These are phyloP conservation scores for Diadumene lineata DNA, from an alignment of 92 coral and sea anemone species.

Conservation along the genomic window DNA sequence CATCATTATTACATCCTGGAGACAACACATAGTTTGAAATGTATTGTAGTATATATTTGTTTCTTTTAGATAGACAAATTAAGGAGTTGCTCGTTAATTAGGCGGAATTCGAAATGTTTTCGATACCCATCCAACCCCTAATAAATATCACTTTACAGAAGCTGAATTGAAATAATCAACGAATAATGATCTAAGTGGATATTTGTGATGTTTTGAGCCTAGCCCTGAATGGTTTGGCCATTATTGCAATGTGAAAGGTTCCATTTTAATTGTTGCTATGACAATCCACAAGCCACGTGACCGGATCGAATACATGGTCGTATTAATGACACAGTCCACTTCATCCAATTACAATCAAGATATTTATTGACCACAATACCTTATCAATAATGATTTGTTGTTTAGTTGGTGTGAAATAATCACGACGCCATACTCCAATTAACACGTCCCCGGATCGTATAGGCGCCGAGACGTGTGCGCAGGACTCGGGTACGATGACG, in stretches of 20 bases:
- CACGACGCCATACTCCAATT: slow-evolving; percentile 61
- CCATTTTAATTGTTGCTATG: slow-evolving; percentile 9
- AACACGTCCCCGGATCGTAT: slow-evolving; percentile 34
- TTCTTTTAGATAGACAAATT: no score
- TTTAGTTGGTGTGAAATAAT: slow-evolving; percentile 45
- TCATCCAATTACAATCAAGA: slow-evolving; percentile 15
- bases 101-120: no score
- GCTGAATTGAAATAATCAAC: no score
- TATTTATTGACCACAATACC: slow-evolving; percentile 22
- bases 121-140: no score
- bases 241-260: neutral
- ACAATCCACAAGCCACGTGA: slow-evolving; percentile 23
- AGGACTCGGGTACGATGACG: slow-evolving; percentile 55
- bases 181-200: no score
- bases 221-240: no score
- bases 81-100: no score
- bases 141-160: no score
- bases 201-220: no score
- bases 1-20: no score
- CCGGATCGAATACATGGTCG: slow-evolving; percentile 19
- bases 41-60: no score
- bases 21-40: no score
- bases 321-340: slow-evolving; percentile 11
- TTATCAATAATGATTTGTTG: slow-evolving; percentile 26
- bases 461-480: slow-evolving; percentile 59